Evolutionary conservation across 2,797 vertebrate species (phyloP), one percentile per base, ranked within the genome.

Genomic region (Meda fulgida): DNA sequence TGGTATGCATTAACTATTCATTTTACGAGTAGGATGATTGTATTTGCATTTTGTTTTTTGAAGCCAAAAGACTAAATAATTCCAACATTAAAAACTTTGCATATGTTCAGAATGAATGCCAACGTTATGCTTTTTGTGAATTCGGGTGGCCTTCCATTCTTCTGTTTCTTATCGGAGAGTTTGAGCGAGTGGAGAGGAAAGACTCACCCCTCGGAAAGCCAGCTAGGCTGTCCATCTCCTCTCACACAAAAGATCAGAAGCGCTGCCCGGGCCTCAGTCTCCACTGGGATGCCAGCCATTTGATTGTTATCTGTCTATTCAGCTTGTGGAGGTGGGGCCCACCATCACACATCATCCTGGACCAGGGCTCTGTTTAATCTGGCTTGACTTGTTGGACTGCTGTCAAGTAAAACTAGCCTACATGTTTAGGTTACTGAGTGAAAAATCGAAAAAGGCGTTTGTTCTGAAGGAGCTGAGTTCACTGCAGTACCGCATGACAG

Each of bases 261-360:
- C 2, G 2, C 34, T 77, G 29, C 34, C 78, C 34, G n/a, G 73
- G 69, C 65, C 73, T 85, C 5, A 84, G 66, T 89, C 75, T 86
- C 70, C 84, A 46, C 84, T 79, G 66, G 87, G 84, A 87, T 83
- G 88, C 86, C 65, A 85, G 83, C 80, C 85, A 87, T 65, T 83
- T 93, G 93, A 89, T 83, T 81, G 84, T 90, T 88, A 87, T 91
- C 91, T 80, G 75, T 80, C 65, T 67, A 79, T 89, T 87, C 83
- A 83, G 80, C 82, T 87, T 86, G 77, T 88, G 77, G 69, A 88
- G 89, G 86, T 89, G 87, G 84, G 81, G 89, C 81, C 75, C 81
- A 11, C 58, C 76, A 63, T 84, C 80, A 80, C 86, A 89, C 88
- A 89, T 82, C 72, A 87, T 84, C 58, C 71, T 19, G 26, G 71